Evolutionary conservation across 2,797 vertebrate genomes (phyloP).

Genomic region (Etheostoma nigrum): DNA sequence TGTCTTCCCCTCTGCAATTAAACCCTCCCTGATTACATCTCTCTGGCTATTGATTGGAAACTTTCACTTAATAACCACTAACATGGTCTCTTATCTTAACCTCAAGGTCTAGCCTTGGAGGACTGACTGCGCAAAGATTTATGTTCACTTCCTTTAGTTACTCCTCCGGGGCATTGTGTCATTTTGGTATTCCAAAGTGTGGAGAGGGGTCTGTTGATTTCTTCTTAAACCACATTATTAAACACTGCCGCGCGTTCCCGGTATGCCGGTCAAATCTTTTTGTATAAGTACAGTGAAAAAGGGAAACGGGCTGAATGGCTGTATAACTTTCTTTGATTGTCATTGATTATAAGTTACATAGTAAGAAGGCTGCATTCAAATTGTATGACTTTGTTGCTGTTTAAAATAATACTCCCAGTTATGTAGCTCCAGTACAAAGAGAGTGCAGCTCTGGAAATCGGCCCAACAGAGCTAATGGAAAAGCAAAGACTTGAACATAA

Average conservation of each 20-base stretch:
- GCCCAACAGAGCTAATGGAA: background rate
- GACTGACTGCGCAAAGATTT: conserved; percentile 79
- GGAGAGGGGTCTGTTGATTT: conserved; percentile 64
- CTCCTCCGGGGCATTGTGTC: conserved; percentile 81
- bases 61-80: conserved; percentile 88
- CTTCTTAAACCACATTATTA: conserved; percentile 75
- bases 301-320: background rate
- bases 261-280: conserved; percentile 49
- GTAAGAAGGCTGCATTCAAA: conserved; percentile 34
- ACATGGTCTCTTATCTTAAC: conserved; percentile 87
- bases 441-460: conserved; percentile 14
- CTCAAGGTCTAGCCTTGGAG: conserved; percentile 80
- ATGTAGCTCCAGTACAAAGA: background rate
- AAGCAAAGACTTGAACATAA: background rate
- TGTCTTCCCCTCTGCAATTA: conserved; percentile 87
- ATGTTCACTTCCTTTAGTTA: conserved; percentile 74
- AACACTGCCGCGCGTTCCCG: conserved; percentile 40
- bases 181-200: conserved; percentile 81
- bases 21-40: conserved; percentile 86
- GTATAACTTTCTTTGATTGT: conserved; percentile 21
- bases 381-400: conserved; percentile 4
- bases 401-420: conserved; percentile 14
- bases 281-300: conserved; percentile 6
- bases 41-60: conserved; percentile 86
- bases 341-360: conserved; percentile 20